phyloP scores from a whole-genome alignment of 2,797 vertebrate species.

The Meriones psammophilus region DNA sequence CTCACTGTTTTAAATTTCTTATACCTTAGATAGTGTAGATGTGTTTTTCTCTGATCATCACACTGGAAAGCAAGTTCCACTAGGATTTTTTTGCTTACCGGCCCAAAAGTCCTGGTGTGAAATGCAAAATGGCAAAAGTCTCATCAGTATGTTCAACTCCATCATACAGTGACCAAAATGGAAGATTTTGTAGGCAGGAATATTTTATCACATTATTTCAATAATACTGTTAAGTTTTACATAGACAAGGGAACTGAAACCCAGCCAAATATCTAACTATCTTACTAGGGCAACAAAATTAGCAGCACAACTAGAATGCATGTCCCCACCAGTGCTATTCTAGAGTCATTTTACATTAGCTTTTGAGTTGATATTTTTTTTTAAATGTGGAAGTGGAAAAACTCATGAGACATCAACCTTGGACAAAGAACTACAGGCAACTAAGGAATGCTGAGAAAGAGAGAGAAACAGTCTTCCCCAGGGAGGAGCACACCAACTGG shows the following conservation, averaged over 20 bases:
- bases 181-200: constrained; percentile 24
- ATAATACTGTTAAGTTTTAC: constrained; percentile 30
- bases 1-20: constrained; percentile 18
- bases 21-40: background rate
- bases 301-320: background rate
- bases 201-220: constrained; percentile 25
- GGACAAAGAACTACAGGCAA: background rate
- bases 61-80: background rate
- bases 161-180: background rate
- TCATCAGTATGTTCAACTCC: background rate
- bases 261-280: background rate
- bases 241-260: constrained; percentile 29
- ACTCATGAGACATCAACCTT: background rate
- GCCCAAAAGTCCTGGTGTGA: background rate
- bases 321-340: background rate
- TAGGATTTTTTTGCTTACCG: background rate
- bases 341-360: background rate
- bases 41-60: background rate
- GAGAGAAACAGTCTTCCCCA: background rate
- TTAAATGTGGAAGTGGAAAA: background rate
- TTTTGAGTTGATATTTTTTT: background rate
- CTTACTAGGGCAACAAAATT: background rate
- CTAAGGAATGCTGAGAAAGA: background rate
- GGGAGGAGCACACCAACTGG: background rate
- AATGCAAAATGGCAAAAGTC: background rate